Base-by-base conservation (phyloP, 2,888 invertebrate species). In the Tetragnatha montana region DNA sequence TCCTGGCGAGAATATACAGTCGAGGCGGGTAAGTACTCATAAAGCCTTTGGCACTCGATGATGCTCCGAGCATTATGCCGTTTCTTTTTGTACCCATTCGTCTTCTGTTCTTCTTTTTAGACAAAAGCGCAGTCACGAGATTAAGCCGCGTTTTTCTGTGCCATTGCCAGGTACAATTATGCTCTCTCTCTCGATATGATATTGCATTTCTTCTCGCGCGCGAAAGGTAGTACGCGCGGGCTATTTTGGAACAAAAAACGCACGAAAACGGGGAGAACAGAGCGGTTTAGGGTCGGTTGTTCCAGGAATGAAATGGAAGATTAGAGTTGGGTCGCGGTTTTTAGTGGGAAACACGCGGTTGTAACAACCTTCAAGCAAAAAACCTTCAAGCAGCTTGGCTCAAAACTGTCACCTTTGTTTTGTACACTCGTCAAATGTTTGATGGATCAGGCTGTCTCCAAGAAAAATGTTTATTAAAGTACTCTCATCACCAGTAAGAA, bases 41-140 rank as follows among this genome's bases (percentile, higher is more conserved):
- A 78, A 78, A 78, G 51, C 78, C 60, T 78, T 78, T 78, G 78
- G 78, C 78, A 78, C 68, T 21, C 60, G 78, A 21, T 22, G n/a
- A 78, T 60, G 21, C 51, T 78, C 78, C 21, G 8, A 22, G 78
- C 60, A 78, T 78, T 78, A 78, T 60, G 14, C 51, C 60, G 51
- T 60, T 76, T 78, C 19, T 51, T 19, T 76, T 50, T 51, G 50
- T 19, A n/a, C 19, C n/a, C 50, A 50, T 76, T 75, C 10, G 60
- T 60, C 60, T 60, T 60, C 35, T 4, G 4, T 60, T 60, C 60
- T 60, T 60, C 60, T 60, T 60, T 60, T 60, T 60, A 60, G 60
- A 60, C 60, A 60, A 60, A 60, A 60, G 60, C 6, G 17, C 60
- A 60, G 60, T 17, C 60, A 60, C 60, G 60, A 60, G 78, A 78